Evolutionary conservation across 2,797 vertebrate genomes (phyloP).

Genomic region (Thripadectes ignobilis): DNA sequence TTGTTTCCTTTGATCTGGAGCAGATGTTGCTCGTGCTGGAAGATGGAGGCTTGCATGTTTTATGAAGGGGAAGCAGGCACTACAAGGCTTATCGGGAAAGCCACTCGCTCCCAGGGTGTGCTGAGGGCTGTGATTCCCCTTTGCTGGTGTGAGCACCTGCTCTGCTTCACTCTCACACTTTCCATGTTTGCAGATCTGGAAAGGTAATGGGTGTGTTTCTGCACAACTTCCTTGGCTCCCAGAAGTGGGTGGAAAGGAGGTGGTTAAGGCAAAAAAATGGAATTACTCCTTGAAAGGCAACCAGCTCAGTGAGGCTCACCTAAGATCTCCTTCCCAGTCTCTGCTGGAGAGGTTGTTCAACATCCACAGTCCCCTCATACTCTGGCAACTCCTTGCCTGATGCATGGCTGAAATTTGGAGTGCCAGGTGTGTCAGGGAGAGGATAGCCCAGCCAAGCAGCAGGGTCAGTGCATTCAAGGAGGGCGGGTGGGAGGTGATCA

Average conservation of each 20-base stretch:
- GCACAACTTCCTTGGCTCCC: not conserved
- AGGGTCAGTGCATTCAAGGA: fast-evolving
- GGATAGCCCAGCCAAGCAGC: no score
- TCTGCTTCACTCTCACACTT: not conserved
- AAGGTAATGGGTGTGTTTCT: not conserved
- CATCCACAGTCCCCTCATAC: fast-evolving
- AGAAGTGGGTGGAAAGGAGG: not conserved
- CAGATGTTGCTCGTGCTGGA: constrained; percentile 27
- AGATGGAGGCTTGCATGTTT: constrained; percentile 34
- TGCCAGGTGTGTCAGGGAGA: not conserved
- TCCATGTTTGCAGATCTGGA: not conserved
- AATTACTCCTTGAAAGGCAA: not conserved
- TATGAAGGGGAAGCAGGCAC: not conserved
- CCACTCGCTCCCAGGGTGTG: not conserved
- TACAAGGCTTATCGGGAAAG: not conserved
- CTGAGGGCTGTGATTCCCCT: not conserved
- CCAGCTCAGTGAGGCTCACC: not conserved
- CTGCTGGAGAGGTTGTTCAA: not conserved
- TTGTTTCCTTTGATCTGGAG: constrained; percentile 54
- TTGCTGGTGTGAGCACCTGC: not conserved
- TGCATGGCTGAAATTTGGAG: fast-evolving
- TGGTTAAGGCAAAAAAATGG: not conserved
- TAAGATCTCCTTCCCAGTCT: not conserved
- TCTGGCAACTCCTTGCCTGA: not conserved
- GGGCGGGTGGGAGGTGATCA: not conserved